Conservation (phyloP, 1,140 invertebrate genomes). For the Agrypnia vestita region DNA sequence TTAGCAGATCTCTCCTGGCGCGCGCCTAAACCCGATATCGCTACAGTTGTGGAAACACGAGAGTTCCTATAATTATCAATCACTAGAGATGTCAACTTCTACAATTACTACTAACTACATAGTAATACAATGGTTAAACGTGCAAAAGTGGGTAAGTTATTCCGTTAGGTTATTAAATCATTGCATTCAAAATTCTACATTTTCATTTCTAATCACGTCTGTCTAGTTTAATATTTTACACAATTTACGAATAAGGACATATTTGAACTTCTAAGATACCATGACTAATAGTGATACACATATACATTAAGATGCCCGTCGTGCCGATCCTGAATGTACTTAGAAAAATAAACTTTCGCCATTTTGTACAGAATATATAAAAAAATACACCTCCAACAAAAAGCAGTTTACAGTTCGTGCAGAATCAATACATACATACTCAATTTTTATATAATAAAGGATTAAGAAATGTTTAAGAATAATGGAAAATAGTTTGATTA, state of each 20-base stretch:
- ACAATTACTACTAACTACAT: not conserved
- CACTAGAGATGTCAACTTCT: constrained; percentile 16
- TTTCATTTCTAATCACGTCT: constrained; percentile 8
- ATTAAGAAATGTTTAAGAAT: constrained; percentile 18
- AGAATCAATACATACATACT: not conserved
- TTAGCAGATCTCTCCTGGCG: constrained; percentile 14
- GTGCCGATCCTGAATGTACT: constrained; percentile 18
- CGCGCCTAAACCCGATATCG: not conserved
- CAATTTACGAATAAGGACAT: too few species aligned
- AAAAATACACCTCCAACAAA: constrained; percentile 34
- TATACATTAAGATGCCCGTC: constrained; percentile 20
- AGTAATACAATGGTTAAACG: not conserved
- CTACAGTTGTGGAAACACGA: not conserved
- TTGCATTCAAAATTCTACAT: constrained; percentile 19
- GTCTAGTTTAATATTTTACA: not conserved
- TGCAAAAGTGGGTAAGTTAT: not conserved
- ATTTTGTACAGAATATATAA: constrained; percentile 35
- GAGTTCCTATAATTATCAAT: not conserved
- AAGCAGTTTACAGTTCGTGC: constrained; percentile 31
- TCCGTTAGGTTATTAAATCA: not conserved
- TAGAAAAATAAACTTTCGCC: constrained; percentile 34
- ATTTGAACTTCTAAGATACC: too few species aligned
- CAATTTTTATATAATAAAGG: constrained; percentile 5
- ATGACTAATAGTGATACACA: not conserved
- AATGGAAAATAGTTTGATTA: constrained; percentile 15